phyloP scores from a whole-genome alignment of 2,113 vertebrate species.

The Shinisaurus crocodilurus region DNA sequence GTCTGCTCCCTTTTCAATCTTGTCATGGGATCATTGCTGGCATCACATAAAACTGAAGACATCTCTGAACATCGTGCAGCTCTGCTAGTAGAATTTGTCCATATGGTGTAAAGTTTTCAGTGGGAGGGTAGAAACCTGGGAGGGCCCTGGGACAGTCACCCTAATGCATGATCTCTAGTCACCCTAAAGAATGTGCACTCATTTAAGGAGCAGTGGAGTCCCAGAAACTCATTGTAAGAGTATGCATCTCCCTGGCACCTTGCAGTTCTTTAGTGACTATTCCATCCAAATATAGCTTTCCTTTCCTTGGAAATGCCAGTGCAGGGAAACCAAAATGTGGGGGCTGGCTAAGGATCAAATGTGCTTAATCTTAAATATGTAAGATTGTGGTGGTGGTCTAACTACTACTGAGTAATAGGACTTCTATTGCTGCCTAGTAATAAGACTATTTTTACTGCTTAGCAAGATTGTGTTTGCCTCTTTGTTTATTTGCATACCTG shows the following conservation, averaged over 20 bases:
- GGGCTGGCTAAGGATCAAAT: not conserved
- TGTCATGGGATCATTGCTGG: not conserved
- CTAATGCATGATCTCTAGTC: not conserved
- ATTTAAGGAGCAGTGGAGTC: not conserved
- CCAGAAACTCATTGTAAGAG: not conserved
- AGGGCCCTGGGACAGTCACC: not conserved
- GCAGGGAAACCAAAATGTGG: not conserved
- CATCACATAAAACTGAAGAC: not conserved
- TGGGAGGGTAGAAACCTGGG: not conserved
- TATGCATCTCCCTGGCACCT: not conserved
- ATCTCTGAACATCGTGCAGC: not conserved
- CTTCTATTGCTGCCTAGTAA: not conserved
- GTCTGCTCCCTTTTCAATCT: not conserved
- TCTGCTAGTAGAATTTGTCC: not conserved
- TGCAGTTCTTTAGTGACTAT: not conserved
- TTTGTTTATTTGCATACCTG: conserved; percentile 18
- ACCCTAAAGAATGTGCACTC: not conserved
- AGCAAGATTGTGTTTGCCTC: not conserved
- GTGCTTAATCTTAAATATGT: not conserved
- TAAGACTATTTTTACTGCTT: conserved; percentile 4
- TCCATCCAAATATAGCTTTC: not conserved
- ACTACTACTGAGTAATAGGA: conserved; percentile 12
- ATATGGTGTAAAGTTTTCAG: not conserved
- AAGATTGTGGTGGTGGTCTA: not conserved
- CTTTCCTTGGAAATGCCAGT: not conserved